Conservation (phyloP, 2,113 vertebrate species). For the Scomber colias region DNA sequence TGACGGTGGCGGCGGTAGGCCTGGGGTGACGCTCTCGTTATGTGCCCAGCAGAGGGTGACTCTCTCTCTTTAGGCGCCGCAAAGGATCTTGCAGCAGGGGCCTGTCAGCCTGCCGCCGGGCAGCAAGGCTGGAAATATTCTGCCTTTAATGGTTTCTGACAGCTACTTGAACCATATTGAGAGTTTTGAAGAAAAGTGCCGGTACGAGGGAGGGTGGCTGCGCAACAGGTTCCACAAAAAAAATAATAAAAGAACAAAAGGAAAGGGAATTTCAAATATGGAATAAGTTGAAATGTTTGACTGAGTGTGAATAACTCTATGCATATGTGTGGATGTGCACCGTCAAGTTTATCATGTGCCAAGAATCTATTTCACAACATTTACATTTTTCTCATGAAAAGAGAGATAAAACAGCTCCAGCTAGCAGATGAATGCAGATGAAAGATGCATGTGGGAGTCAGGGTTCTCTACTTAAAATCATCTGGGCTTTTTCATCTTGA, state of each 20-base stretch:
- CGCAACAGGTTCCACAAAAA: conserved; percentile 39
- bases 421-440: not conserved
- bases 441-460: no score
- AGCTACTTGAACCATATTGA: conserved; percentile 18
- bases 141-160: conserved; percentile 61
- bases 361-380: not conserved
- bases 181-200: conserved; percentile 35
- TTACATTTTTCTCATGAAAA: no score
- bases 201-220: not conserved
- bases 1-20: conserved; percentile 13
- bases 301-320: not conserved
- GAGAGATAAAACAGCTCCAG: no score
- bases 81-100: conserved; percentile 35
- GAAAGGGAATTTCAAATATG: not conserved
- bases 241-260: not conserved
- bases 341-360: not conserved
- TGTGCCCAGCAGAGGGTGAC: conserved; percentile 54
- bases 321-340: not conserved
- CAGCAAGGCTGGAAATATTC: conserved; percentile 27
- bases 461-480: no score
- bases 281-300: not conserved
- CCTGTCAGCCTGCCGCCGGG: conserved; percentile 42
- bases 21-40: conserved; percentile 44
- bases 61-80: conserved; percentile 43
- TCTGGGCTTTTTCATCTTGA: no score